Conservation (phyloP, 2,888 invertebrate genomes). For the Macrophya alboannulata region DNA sequence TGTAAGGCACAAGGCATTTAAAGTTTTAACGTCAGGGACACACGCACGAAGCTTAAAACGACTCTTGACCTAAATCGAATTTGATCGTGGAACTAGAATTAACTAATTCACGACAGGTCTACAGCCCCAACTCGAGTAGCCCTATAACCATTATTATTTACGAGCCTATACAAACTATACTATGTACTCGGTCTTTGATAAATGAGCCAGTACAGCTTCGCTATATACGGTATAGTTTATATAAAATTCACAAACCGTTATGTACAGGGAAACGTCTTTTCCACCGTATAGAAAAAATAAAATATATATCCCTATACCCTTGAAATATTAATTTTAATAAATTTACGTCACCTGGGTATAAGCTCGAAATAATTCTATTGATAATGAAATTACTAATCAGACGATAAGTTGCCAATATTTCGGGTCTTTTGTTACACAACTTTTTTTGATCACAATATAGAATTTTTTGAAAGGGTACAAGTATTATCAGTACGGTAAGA, state of each 20-base stretch:
- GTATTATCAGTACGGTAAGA: background rate
- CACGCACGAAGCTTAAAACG: slow-evolving; percentile 42
- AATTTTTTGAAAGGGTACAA: background rate
- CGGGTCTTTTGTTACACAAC: background rate
- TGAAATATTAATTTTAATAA: background rate
- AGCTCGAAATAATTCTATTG: background rate
- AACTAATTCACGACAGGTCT: slow-evolving; percentile 34
- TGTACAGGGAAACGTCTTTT: background rate
- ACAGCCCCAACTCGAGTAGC: background rate
- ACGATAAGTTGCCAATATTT: background rate
- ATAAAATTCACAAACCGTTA: slow-evolving; percentile 14
- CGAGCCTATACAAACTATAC: background rate
- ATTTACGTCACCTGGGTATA: background rate
- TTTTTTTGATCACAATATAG: background rate
- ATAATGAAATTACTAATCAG: background rate
- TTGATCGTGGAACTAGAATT: slow-evolving; percentile 50
- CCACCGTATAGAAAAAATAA: background rate
- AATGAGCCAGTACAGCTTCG: background rate
- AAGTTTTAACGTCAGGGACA: slow-evolving; percentile 50
- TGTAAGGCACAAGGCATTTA: slow-evolving; percentile 20
- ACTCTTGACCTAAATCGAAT: slow-evolving; percentile 48
- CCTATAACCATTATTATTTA: slow-evolving; percentile 37
- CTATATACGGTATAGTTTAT: background rate
- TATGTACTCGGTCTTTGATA: slow-evolving; percentile 25
- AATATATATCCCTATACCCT: background rate